Evolutionary conservation across 2,888 invertebrate genomes (phyloP).

Genomic region (Ochlodes sylvanus): DNA sequence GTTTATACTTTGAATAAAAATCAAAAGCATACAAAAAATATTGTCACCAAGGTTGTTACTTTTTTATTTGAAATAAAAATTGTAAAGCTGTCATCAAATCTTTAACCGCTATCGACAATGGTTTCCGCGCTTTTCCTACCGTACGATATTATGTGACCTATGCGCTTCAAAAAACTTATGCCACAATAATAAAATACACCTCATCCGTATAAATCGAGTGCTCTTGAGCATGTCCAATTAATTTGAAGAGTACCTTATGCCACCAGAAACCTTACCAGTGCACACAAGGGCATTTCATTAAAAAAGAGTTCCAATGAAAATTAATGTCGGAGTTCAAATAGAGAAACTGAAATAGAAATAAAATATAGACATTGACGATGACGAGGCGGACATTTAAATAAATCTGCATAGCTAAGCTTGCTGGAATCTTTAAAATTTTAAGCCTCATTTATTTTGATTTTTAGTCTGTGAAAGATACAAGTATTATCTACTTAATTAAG

Average conservation of each 20-base stretch:
- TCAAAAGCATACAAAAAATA: no score
- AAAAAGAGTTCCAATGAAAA: constrained; percentile 26
- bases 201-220: constrained; percentile 20
- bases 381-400: no score
- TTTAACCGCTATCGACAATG: no score
- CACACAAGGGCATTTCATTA: constrained; percentile 32
- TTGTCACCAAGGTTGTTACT: no score
- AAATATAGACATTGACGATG: no score
- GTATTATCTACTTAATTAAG: background rate
- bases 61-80: no score
- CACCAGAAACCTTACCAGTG: constrained; percentile 17
- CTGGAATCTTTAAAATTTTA: background rate
- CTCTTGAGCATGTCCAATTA: constrained; percentile 47
- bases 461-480: background rate
- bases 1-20: no score
- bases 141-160: no score
- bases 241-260: constrained; percentile 42
- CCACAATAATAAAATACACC: background rate
- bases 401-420: background rate
- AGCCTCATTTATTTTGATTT: background rate
- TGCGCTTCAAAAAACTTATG: no score
- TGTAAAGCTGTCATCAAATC: no score
- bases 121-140: no score
- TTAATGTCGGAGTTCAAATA: constrained; percentile 9
- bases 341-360: background rate